Conservation (phyloP, 2,113 vertebrate genomes). For the Phaetusa simplex region DNA sequence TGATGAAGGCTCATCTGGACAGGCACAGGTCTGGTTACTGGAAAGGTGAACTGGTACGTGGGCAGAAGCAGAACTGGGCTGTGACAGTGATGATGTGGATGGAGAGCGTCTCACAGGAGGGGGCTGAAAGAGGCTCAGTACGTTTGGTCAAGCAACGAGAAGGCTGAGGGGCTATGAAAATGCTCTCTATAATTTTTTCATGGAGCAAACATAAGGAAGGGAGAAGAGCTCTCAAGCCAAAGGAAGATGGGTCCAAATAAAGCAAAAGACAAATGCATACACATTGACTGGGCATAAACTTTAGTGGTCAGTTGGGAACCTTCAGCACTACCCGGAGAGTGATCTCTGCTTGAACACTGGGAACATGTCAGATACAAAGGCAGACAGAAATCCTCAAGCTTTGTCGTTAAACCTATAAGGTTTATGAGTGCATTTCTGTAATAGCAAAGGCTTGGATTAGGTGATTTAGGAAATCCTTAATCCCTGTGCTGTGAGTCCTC, state of each 20-base stretch:
- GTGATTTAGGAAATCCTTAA: neutral
- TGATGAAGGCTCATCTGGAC: neutral
- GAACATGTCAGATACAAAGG: neutral
- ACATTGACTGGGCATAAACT: neutral
- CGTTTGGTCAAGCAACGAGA: neutral
- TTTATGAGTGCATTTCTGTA: neutral
- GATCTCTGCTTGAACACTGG: neutral
- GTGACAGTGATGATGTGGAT: rapidly evolving
- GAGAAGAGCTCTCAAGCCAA: neutral
- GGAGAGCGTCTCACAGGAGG: neutral
- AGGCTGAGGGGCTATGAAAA: neutral
- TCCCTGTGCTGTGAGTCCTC: neutral
- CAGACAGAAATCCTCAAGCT: neutral
- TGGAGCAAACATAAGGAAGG: neutral
- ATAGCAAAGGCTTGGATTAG: neutral
- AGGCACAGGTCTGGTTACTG: neutral
- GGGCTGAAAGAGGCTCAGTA: neutral
- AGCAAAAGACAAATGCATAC: neutral
- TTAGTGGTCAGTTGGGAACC: neutral
- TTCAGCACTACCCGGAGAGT: neutral
- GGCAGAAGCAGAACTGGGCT: neutral
- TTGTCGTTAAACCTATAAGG: neutral
- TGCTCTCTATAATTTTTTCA: neutral
- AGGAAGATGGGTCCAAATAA: neutral
- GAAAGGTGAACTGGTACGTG: neutral